These are phyloP conservation scores for Toxotes lorentzi DNA, from an alignment of 2,797 vertebrate species.

Conservation along the genomic window DNA sequence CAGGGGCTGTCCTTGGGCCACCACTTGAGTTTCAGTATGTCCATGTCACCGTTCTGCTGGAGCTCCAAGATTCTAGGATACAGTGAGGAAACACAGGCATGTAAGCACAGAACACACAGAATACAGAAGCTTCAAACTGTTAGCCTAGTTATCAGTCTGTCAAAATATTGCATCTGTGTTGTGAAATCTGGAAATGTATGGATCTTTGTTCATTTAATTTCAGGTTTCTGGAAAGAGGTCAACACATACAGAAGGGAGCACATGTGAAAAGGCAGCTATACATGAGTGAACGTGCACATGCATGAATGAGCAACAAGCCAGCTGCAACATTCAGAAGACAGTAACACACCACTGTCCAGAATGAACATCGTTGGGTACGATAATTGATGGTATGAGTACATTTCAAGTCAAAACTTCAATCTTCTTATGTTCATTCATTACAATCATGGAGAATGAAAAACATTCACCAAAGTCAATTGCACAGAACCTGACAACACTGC, in stretches of 20 bases:
- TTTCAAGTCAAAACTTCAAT: slow-evolving; percentile 49
- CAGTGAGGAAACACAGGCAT: slow-evolving; percentile 5
- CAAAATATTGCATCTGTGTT: not conserved
- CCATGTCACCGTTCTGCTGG: slow-evolving; percentile 98
- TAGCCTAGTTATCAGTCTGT: not conserved
- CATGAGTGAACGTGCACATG: not conserved
- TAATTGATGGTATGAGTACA: slow-evolving; percentile 20
- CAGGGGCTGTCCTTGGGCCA: slow-evolving; percentile 97
- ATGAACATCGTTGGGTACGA: not conserved
- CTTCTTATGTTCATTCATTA: slow-evolving; percentile 6
- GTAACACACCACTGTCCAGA: not conserved
- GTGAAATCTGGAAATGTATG: not conserved
- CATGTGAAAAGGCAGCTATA: not conserved
- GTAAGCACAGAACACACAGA: slow-evolving; percentile 8
- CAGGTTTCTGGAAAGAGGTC: slow-evolving; percentile 13
- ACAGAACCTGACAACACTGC: slow-evolving; percentile 51
- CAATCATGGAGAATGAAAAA: slow-evolving; percentile 20
- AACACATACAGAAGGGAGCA: not conserved
- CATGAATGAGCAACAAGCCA: slow-evolving; percentile 23
- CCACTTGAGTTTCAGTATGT: slow-evolving; percentile 97
- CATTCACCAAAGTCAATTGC: slow-evolving; percentile 26
- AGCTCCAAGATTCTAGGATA: slow-evolving; percentile 94
- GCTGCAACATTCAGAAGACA: slow-evolving; percentile 2
- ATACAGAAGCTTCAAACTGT: not conserved
- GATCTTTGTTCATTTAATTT: not conserved